phyloP scores from a whole-genome alignment of 1,140 invertebrate species.

The Pseudoatta argentina region DNA sequence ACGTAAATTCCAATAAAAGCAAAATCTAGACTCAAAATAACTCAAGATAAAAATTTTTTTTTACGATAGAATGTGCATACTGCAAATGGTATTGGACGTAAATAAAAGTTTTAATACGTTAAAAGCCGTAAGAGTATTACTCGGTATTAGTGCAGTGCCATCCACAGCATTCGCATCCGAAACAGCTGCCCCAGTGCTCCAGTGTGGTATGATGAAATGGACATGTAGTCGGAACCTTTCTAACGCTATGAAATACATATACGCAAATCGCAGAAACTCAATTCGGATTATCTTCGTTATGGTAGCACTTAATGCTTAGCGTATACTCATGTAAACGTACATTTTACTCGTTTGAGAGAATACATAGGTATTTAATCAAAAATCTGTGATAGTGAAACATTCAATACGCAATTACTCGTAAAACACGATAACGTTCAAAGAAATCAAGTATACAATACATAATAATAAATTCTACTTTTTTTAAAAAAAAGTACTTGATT shows the following conservation, averaged over 20 bases:
- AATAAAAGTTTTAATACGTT: slow-evolving; percentile 62
- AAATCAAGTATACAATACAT: not conserved
- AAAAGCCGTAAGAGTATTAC: slow-evolving; percentile 61
- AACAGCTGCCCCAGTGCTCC: slow-evolving; percentile 20
- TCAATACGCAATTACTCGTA: not conserved
- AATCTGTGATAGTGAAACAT: slow-evolving; percentile 6
- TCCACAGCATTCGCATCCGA: slow-evolving; percentile 26
- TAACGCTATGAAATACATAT: slow-evolving; percentile 43
- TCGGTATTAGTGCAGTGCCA: slow-evolving; percentile 46
- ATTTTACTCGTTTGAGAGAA: slow-evolving; percentile 2
- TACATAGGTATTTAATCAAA: not conserved
- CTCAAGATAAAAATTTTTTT: slow-evolving; percentile 14
- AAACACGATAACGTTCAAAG: slow-evolving; percentile 8
- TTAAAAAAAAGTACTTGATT: not conserved
- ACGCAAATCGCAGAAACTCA: slow-evolving; percentile 32
- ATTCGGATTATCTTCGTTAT: slow-evolving; percentile 55
- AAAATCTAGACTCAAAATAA: not conserved
- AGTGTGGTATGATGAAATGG: slow-evolving; percentile 38
- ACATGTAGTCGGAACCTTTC: slow-evolving; percentile 49
- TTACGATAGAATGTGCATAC: not conserved
- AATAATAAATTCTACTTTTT: too few species aligned
- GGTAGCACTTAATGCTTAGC: slow-evolving; percentile 40
- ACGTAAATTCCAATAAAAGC: not conserved
- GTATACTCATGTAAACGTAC: slow-evolving; percentile 37
- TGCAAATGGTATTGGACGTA: slow-evolving; percentile 46